These are phyloP conservation scores for Xylophagus ater DNA, from an alignment of 2,888 invertebrate genomes.

Conservation along the genomic window DNA sequence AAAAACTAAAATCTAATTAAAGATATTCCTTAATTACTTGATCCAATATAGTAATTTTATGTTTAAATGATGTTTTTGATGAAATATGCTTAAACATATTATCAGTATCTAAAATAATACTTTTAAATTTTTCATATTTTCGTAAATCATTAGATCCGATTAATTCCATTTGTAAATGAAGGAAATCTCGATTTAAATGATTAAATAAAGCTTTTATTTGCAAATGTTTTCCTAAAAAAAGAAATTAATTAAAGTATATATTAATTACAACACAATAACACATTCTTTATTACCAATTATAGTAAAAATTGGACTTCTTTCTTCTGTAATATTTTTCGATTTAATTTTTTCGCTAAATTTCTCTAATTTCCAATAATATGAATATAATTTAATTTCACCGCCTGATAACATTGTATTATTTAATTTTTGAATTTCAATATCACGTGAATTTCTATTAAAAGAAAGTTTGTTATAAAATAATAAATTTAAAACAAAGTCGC, in stretches of 20 bases:
- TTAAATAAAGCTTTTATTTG: constrained; percentile 33
- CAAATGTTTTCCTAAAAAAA: constrained; percentile 29
- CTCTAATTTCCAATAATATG: constrained; percentile 38
- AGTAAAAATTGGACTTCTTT: constrained; percentile 33
- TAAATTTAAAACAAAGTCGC: neutral
- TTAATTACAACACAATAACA: neutral
- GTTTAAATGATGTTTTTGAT: constrained; percentile 27
- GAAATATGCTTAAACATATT: constrained; percentile 31
- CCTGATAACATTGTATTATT: constrained; percentile 17
- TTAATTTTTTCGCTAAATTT: constrained; percentile 30
- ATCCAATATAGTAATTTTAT: constrained; percentile 34
- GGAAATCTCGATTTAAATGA: constrained; percentile 36
- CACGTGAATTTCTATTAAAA: constrained; percentile 8
- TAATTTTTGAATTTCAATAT: constrained; percentile 17
- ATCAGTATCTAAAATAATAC: constrained; percentile 33
- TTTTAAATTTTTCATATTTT: constrained; percentile 20
- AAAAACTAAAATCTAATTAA: too few species aligned
- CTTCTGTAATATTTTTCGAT: constrained; percentile 19
- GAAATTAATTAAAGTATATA: constrained; percentile 19
- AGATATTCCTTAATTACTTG: too few species aligned
- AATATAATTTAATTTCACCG: constrained; percentile 31
- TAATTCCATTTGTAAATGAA: constrained; percentile 29
- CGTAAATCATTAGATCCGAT: constrained; percentile 20
- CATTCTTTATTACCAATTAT: constrained; percentile 13
- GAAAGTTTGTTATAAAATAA: neutral